A percentile compares a stretch with the other conserved stretches of the same genome.
Evolutionary conservation across 2,113 vertebrate genomes (phyloP).

Genomic region (human (Homo sapiens)): DNA sequence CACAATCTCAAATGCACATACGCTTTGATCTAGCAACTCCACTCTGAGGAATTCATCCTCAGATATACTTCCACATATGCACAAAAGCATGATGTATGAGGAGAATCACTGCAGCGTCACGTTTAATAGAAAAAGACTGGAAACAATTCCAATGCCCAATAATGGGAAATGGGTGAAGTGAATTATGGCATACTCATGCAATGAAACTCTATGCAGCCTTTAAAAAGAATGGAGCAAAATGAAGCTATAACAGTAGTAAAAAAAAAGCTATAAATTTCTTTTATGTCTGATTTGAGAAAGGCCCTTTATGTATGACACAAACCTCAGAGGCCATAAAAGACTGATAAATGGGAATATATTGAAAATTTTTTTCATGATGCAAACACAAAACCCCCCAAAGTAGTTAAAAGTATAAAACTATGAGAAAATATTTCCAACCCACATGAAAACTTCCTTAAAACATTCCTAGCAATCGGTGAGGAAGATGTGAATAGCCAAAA

Average conservation of each 20-base stretch:
- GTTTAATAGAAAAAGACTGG: neutral
- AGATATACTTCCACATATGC: neutral
- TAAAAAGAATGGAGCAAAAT: slow-evolving; percentile 19
- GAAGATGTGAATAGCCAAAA: neutral
- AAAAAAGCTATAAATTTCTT: slow-evolving; percentile 53
- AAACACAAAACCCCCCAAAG: neutral
- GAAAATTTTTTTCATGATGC: neutral
- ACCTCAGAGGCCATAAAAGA: slow-evolving; percentile 28
- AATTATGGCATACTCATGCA: neutral
- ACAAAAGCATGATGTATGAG: neutral
- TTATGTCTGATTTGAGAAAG: slow-evolving; percentile 47
- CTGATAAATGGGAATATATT: neutral
- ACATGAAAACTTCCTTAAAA: neutral
- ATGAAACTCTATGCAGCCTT: slow-evolving; percentile 26
- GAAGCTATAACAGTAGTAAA: slow-evolving; percentile 47
- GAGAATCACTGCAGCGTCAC: neutral
- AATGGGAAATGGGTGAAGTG: neutral
- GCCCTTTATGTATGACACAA: slow-evolving; percentile 14
- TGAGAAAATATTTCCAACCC: neutral
- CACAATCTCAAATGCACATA: neutral
- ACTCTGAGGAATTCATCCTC: neutral
- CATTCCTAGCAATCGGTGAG: neutral
- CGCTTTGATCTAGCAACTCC: slow-evolving; percentile 43
- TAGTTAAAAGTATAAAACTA: neutral
- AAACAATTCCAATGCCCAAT: neutral